Conservation (phyloP, 2,888 invertebrate species). For the Brachylomia viminalis region DNA sequence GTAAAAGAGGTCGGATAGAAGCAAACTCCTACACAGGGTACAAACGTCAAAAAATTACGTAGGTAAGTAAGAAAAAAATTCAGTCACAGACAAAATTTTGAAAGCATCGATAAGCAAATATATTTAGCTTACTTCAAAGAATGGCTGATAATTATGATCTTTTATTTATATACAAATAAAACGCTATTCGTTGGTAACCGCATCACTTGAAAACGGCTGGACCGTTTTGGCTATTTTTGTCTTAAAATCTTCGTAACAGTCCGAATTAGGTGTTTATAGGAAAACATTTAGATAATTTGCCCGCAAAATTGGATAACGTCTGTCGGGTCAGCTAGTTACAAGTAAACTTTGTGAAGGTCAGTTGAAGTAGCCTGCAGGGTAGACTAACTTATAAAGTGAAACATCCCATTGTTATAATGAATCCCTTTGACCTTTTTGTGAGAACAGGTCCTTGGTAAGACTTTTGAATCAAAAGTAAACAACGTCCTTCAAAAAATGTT, state of each 20-base stretch:
- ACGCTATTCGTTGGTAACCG: not conserved
- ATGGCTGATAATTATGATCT: not conserved
- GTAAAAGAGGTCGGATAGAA: not conserved
- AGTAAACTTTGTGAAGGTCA: slow-evolving; percentile 10
- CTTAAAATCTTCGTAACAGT: too few species aligned
- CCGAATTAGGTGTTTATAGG: not conserved
- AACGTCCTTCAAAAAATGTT: not conserved
- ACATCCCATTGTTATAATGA: slow-evolving; percentile 68
- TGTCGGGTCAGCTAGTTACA: slow-evolving; percentile 1
- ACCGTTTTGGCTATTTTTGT: too few species aligned
- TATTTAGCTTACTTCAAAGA: not conserved
- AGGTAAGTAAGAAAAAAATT: not conserved
- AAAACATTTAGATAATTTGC: not conserved
- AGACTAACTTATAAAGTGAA: slow-evolving; percentile 70
- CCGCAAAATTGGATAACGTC: not conserved
- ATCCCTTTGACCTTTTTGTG: slow-evolving; percentile 55
- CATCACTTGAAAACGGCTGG: not conserved
- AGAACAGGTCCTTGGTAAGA: not conserved
- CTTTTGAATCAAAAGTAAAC: slow-evolving; percentile 21
- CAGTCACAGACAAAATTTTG: not conserved
- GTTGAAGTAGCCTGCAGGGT: not conserved
- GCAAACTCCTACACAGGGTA: slow-evolving; percentile 5
- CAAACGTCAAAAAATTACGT: slow-evolving; percentile 1
- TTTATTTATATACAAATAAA: not conserved
- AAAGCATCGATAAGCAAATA: slow-evolving; percentile 1